These are phyloP conservation scores for Gasteruption jaculator DNA, from an alignment of 2,888 invertebrate genomes.

Conservation along the genomic window DNA sequence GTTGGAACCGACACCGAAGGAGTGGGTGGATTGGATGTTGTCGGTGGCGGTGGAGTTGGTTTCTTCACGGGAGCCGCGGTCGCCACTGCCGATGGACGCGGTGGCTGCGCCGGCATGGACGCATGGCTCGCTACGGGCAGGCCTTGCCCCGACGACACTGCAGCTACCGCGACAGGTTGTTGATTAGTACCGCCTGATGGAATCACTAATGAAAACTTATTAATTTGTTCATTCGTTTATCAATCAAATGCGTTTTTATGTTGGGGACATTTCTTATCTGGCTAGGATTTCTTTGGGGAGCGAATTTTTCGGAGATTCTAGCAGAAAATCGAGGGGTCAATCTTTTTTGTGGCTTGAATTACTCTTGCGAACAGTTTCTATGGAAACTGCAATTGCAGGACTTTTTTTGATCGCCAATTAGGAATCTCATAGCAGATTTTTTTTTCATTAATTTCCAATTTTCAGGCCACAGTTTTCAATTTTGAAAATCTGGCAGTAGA, in stretches of 20 bases:
- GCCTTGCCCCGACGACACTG: slow-evolving; percentile 48
- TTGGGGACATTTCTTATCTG: background rate
- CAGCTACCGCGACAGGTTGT: slow-evolving; percentile 55
- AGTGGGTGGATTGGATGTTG: slow-evolving; percentile 40
- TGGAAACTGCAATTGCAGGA: too few species aligned
- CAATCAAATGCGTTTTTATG: background rate
- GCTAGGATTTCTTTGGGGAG: background rate
- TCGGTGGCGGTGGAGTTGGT: slow-evolving; percentile 38
- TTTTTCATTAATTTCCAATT: too few species aligned
- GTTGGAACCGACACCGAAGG: slow-evolving; percentile 43
- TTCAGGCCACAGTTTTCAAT: too few species aligned
- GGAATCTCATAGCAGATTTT: too few species aligned
- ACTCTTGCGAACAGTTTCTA: too few species aligned
- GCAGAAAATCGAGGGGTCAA: too few species aligned
- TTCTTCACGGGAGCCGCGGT: slow-evolving; percentile 49
- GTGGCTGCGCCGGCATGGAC: slow-evolving; percentile 48
- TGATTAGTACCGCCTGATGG: slow-evolving; percentile 52
- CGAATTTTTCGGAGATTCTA: too few species aligned
- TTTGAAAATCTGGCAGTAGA: too few species aligned
- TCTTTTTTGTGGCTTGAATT: too few species aligned
- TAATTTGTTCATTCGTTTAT: slow-evolving; percentile 1
- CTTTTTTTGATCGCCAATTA: too few species aligned
- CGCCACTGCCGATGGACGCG: slow-evolving; percentile 44
- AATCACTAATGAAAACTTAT: slow-evolving; percentile 11
- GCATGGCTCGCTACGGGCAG: slow-evolving; percentile 48